Conservation (phyloP, 2,113 vertebrate species). For the Excalfactoria chinensis region DNA sequence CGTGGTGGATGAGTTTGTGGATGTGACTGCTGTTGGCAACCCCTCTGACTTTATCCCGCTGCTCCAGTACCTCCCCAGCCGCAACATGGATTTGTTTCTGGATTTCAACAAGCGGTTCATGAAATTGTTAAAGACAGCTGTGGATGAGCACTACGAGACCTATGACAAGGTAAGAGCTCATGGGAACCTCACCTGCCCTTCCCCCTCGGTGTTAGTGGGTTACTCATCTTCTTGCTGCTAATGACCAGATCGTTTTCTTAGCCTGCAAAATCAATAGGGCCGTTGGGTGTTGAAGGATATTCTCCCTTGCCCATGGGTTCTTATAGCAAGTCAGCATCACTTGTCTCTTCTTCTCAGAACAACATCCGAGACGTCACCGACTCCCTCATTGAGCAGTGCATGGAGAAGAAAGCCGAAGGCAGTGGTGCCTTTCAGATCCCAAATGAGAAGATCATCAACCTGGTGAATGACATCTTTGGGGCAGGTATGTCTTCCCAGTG, state of each 20-base stretch:
- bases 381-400: slow-evolving; percentile 87
- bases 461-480: slow-evolving; percentile 91
- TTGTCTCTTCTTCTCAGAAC: slow-evolving; percentile 75
- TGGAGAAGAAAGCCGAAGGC: slow-evolving; percentile 79
- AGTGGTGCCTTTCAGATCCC: slow-evolving; percentile 76
- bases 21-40: slow-evolving; percentile 52
- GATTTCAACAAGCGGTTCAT: slow-evolving; percentile 77
- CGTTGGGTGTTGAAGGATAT: accelerated
- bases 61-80: slow-evolving; percentile 74
- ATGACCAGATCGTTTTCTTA: accelerated
- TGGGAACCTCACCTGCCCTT: not conserved
- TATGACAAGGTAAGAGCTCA: slow-evolving; percentile 82
- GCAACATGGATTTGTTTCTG: slow-evolving; percentile 64
- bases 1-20: slow-evolving; percentile 77
- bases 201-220: accelerated
- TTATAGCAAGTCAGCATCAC: not conserved
- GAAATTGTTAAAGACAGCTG: slow-evolving; percentile 76
- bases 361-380: slow-evolving; percentile 89
- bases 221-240: not conserved
- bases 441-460: slow-evolving; percentile 83
- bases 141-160: slow-evolving; percentile 83
- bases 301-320: not conserved
- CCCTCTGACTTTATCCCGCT: slow-evolving; percentile 87
- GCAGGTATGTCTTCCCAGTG: slow-evolving; percentile 78
- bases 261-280: not conserved